Conservation (phyloP, 2,113 vertebrate genomes). For the Henicopernis longicauda region DNA sequence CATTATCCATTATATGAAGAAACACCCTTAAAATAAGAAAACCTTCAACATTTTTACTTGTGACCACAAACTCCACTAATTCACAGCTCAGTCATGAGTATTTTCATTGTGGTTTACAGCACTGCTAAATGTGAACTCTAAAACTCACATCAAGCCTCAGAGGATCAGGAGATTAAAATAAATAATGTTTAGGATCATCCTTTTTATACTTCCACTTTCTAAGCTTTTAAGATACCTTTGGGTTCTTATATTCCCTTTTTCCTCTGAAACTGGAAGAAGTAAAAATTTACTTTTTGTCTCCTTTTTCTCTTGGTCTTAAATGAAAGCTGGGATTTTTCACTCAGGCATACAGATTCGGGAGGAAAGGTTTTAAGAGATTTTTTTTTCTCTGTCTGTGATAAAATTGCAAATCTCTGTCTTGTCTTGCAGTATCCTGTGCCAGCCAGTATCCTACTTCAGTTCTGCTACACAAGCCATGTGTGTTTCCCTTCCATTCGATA, state of each 20-base stretch:
- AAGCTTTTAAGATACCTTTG: background rate
- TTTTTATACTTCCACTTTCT: background rate
- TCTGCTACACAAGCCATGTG: background rate
- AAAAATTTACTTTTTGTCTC: background rate
- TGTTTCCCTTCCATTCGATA: background rate
- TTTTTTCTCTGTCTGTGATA: background rate
- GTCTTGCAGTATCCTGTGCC: background rate
- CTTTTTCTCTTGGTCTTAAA: background rate
- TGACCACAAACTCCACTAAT: background rate
- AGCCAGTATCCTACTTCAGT: background rate
- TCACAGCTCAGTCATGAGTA: background rate
- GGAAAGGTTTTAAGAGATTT: background rate
- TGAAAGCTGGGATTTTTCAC: background rate
- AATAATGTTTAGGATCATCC: background rate
- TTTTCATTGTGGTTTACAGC: background rate
- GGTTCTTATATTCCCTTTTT: background rate
- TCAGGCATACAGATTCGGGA: background rate
- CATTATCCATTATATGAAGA: background rate
- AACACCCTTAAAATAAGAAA: background rate
- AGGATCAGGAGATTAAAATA: background rate
- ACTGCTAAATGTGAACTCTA: background rate
- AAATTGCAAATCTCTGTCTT: background rate
- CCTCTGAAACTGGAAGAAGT: background rate
- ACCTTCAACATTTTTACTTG: background rate
- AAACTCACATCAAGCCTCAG: background rate